Percentiles rank a stretch among this genome's conserved stretches.
Evolutionary conservation across 2,113 vertebrate genomes (phyloP).

Genomic region (Leptodactylus fuscus): DNA sequence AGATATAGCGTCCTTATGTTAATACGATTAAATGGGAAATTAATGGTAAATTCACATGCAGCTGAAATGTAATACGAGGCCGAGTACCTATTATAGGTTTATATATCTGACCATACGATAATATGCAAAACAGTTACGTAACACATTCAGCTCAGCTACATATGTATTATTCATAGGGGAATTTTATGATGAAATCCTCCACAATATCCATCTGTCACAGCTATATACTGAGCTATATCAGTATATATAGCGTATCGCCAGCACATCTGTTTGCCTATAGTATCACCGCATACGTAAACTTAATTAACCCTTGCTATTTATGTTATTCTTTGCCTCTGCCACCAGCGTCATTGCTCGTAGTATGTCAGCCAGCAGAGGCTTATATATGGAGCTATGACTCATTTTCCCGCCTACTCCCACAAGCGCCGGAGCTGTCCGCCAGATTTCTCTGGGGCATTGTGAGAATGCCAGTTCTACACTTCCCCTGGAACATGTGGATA

Average conservation of each 20-base stretch:
- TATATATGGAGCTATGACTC: background rate
- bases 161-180: background rate
- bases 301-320: background rate
- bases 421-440: background rate
- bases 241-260: background rate
- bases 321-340: background rate
- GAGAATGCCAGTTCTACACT: background rate
- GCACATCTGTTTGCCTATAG: background rate
- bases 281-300: background rate
- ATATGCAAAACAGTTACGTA: too few species aligned
- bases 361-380: background rate
- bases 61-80: too few species aligned
- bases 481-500: slow-evolving; percentile 14
- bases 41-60: too few species aligned
- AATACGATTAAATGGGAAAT: too few species aligned
- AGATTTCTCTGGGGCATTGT: slow-evolving; percentile 28
- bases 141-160: background rate
- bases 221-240: background rate
- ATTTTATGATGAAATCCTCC: background rate
- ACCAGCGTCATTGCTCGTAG: background rate
- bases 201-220: background rate
- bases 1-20: too few species aligned
- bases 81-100: too few species aligned
- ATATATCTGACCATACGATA: too few species aligned
- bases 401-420: slow-evolving; percentile 12